These are phyloP conservation scores for Drosophila quinaria DNA, from an alignment of 2,888 invertebrate genomes.

Conservation along the genomic window DNA sequence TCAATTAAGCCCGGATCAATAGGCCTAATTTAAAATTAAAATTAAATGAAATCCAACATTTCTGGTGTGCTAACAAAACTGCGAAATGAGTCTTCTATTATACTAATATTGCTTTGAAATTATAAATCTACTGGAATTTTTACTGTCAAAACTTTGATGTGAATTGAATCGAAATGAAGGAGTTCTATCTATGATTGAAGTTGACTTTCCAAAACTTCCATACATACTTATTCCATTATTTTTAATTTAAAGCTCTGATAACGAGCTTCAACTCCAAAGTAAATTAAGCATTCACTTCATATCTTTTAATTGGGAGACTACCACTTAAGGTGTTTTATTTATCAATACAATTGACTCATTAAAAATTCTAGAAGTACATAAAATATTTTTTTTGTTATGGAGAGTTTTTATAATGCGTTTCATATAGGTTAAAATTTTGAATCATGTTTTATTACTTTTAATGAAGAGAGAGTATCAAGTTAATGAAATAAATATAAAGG, in stretches of 20 bases:
- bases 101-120: too few species aligned
- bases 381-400: too few species aligned
- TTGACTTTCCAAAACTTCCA: not conserved
- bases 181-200: not conserved
- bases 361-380: not conserved
- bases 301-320: not conserved
- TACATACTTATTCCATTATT: not conserved
- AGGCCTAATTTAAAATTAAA: not conserved
- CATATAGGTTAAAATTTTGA: too few species aligned
- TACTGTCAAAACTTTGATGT: not conserved
- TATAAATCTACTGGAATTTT: not conserved
- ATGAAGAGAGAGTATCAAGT: too few species aligned
- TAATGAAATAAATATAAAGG: not conserved
- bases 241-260: not conserved
- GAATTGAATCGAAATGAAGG: not conserved
- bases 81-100: too few species aligned
- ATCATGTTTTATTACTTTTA: too few species aligned
- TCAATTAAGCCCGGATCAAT: constrained; percentile 17
- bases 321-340: not conserved
- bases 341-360: not conserved
- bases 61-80: too few species aligned
- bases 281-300: not conserved
- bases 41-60: too few species aligned
- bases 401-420: too few species aligned
- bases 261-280: not conserved